phyloP scores from a whole-genome alignment of 1,140 invertebrate genomes.

The Ditylenchus dipsaci region DNA sequence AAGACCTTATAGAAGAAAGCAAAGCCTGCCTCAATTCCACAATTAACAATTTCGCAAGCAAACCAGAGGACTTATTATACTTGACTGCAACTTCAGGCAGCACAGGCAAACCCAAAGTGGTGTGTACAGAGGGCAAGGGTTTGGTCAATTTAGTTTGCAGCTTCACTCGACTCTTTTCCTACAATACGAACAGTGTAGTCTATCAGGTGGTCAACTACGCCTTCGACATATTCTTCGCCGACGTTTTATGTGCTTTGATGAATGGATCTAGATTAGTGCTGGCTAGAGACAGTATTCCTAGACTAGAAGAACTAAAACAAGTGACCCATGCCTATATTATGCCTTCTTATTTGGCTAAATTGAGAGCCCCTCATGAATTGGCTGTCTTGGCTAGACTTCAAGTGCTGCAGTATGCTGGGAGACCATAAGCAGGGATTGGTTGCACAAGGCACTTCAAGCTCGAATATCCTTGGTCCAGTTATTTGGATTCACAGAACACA shows the following conservation, averaged over 20 bases:
- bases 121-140: slow-evolving; percentile 6
- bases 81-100: slow-evolving; percentile 27
- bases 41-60: no score
- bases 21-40: no score
- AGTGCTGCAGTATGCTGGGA: slow-evolving; percentile 26
- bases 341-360: slow-evolving; percentile 23
- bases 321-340: slow-evolving; percentile 37
- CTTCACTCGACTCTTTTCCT: slow-evolving; percentile 18
- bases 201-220: slow-evolving; percentile 36
- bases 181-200: slow-evolving; percentile 6
- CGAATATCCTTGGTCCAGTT: slow-evolving; percentile 18
- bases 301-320: not conserved
- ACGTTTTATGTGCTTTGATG: not conserved
- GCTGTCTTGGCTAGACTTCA: slow-evolving; percentile 9
- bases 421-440: slow-evolving; percentile 7
- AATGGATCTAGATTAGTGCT: not conserved
- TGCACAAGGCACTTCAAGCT: not conserved
- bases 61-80: slow-evolving; percentile 2
- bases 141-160: slow-evolving; percentile 16
- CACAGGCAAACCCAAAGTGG: slow-evolving; percentile 27
- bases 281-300: not conserved
- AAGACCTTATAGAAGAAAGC: no score
- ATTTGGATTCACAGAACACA: slow-evolving; percentile 35
- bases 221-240: slow-evolving; percentile 33
- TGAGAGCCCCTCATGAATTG: slow-evolving; percentile 15